Evolutionary conservation across 2,888 invertebrate species (phyloP), one percentile per base, ranked within the genome.

Genomic region (Drosophila parthenogenetica): DNA sequence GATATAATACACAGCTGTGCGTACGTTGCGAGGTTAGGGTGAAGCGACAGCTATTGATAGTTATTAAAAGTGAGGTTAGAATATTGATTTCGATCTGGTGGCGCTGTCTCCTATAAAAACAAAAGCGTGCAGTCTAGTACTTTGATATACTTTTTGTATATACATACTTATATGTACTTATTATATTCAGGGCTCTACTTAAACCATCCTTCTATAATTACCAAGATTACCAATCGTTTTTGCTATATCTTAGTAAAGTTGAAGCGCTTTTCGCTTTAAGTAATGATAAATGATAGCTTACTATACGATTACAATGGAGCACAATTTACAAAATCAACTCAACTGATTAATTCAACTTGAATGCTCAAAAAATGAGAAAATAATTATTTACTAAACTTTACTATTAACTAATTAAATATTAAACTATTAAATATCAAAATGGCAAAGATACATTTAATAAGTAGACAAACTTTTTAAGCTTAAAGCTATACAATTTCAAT

Each of bases 281-380:
- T 22, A 37, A 46, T 58, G 51, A 58, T 57, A 2, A 35, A 35
- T 29, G 29, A 35, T 35, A 53, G 40, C 50, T 46, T 54, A 19
- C 59, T 25, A 40, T 59, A 66, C 51, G 58, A 48, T 55, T 53
- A 59, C 22, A 54, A 55, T 7, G 32, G 42, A 60, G 46, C 60
- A 68, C 66, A 66, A 60, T 71, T 74, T 67, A 66, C 55, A 72
- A 67, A 29, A 61, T 17, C 5, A 46, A 69, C 39, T 58, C 40
- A 63, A 62, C 46, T 48, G 48, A 53, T 10, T 53, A 54, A 50
- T 55, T 16, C 29, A 59, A 65, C 32, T 42, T 25, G 11, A 84
- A 66, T 74, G 80, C 87, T 84, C 75, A 79, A 69, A 14, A 61
- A 64, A 55, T 64, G 48, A 61, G 58, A 62, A 64, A 45, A 69